Evolutionary conservation across 2,113 vertebrate genomes (phyloP), one percentile per base, ranked within the genome.

Genomic region (Hymenochirus boettgeri): DNA sequence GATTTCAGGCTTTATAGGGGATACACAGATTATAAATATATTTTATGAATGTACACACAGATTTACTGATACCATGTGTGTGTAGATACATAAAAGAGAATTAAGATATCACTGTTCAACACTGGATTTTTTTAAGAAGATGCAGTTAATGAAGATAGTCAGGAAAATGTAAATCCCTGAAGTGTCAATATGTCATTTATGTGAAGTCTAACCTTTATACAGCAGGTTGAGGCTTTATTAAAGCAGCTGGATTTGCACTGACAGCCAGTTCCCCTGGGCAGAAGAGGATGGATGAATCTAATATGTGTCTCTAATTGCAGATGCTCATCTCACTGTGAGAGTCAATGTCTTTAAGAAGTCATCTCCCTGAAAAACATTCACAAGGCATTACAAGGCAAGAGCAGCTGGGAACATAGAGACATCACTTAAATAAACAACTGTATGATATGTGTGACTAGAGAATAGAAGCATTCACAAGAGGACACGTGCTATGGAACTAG

Each of bases 241-340:
- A 63, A 78, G 57, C 73, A 79, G 75, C 75, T 80, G 73, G 74
- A 78, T 62, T 53, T 70, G 0, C 64, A 69, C 72, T 76, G 69
- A 51, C 71, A 64, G 61, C n/a, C 0, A 0, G 53, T 42, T 76
- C 56, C 70, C 71, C 27, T 1, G 1, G 64, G 73, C 67, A 18
- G 35, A 57, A 69, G 46, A 57, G 61, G 71, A 47, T 11, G 5
- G 58, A 70, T 65, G 64, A 70, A 70, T 21, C 42, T 3, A 12
- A 3, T 17, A 48, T n/a, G 42, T 65, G 69, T 64, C 27, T 33
- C 72, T 80, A 78, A 79, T 75, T 82, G 73, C 70, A 71, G 74
- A 53, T 70, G 69, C 72, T 77, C 57, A 3, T 65, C 71, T 61
- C 57, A 25, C 60, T n/a, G 70, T 21, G 31, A 45, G 27, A 70